A percentile compares a stretch with the other conserved stretches of the same genome.
Conservation (phyloP, 2,797 vertebrate genomes). For the Channallabes apus region DNA sequence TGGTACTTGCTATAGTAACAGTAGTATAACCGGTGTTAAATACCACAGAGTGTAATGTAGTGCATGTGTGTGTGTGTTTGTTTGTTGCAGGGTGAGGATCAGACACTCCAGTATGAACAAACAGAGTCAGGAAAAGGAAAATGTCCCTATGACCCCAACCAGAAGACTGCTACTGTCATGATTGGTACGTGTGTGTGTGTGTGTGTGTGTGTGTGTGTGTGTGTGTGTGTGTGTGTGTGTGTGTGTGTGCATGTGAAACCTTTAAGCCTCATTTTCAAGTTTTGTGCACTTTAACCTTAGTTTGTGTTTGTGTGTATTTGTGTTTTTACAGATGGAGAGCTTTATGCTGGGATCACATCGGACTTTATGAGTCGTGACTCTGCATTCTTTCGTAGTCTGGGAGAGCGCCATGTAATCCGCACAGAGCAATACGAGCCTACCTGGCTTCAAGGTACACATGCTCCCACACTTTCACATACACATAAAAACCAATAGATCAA, state of each 20-base stretch:
- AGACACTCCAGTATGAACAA: constrained; percentile 70
- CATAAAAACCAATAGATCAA: neutral
- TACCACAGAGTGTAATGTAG: neutral
- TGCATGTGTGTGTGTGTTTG: constrained; percentile 18
- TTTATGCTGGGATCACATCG: constrained; percentile 80
- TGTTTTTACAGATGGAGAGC: constrained; percentile 70
- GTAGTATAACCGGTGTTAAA: neutral
- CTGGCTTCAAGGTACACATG: constrained; percentile 75
- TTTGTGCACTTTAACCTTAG: constrained; percentile 17
- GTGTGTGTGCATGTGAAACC: neutral
- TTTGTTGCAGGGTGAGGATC: constrained; percentile 69
- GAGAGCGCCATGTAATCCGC: constrained; percentile 75
- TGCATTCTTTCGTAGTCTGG: constrained; percentile 79
- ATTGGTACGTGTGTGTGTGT: constrained; percentile 65
- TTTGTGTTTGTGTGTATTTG: constrained; percentile 8
- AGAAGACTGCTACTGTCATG: constrained; percentile 75
- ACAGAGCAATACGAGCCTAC: constrained; percentile 81
- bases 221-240: constrained; percentile 5
- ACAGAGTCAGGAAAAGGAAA: constrained; percentile 83
- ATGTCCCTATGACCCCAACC: constrained; percentile 78
- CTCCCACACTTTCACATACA: constrained; percentile 12
- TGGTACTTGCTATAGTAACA: neutral
- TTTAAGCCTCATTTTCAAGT: neutral
- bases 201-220: constrained; percentile 12
- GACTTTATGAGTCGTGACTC: constrained; percentile 82